Conservation (phyloP, 2,888 invertebrate genomes). For the Papilio gigon region DNA sequence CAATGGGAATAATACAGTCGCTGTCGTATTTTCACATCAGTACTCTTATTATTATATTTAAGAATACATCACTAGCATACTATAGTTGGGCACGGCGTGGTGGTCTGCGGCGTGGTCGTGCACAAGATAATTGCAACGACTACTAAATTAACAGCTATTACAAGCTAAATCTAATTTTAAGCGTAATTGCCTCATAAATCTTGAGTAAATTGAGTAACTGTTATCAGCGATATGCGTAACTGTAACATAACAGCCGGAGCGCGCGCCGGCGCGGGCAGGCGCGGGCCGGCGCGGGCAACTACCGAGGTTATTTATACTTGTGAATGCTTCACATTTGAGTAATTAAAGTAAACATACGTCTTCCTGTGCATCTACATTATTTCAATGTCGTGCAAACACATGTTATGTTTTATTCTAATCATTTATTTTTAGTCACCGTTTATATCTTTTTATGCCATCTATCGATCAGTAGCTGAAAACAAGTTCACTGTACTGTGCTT, state of each 20-base stretch:
- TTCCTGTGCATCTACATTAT: too few species aligned
- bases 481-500: too few species aligned
- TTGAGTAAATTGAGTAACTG: conserved; percentile 11
- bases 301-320: background rate
- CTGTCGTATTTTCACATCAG: too few species aligned
- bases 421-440: too few species aligned
- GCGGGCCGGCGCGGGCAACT: background rate
- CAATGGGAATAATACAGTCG: too few species aligned
- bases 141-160: conserved; percentile 2
- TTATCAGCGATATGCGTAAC: conserved; percentile 8
- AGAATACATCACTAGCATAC: too few species aligned
- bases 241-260: background rate
- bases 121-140: background rate
- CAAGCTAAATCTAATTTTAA: background rate
- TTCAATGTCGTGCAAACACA: too few species aligned
- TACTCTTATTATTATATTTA: too few species aligned
- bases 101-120: background rate
- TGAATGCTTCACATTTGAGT: background rate
- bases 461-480: too few species aligned
- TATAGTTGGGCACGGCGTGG: background rate
- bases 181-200: conserved; percentile 17
- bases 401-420: too few species aligned
- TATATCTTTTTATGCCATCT: too few species aligned
- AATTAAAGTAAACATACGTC: too few species aligned
- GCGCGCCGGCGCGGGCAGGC: background rate